Evolutionary conservation across 2,888 invertebrate species (phyloP).

Genomic region (Drosophila atroscutellata): DNA sequence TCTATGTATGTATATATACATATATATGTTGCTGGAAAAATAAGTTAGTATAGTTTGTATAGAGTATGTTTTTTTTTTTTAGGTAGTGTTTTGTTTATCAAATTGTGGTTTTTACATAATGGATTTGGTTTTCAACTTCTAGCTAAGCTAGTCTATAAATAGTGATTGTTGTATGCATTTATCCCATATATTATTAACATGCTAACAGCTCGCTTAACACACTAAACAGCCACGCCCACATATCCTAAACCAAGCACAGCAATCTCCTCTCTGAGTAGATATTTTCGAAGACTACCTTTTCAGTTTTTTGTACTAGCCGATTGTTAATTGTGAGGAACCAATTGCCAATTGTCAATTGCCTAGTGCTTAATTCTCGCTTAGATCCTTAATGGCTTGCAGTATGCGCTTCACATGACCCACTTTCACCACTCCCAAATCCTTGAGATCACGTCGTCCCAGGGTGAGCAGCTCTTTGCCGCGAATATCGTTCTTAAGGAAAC

Average conservation of each 20-base stretch:
- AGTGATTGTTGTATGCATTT: conserved; percentile 79
- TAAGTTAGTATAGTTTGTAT: conserved; percentile 24
- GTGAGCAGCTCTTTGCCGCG: conserved; percentile 95
- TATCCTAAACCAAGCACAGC: conserved; percentile 20
- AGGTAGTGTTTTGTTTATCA: background rate
- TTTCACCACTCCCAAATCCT: conserved; percentile 97
- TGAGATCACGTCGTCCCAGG: conserved; percentile 93
- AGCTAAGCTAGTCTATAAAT: conserved; percentile 76
- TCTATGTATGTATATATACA: background rate
- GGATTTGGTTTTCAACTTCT: conserved; percentile 26
- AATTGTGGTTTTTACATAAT: conserved; percentile 15
- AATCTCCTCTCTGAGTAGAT: conserved; percentile 43
- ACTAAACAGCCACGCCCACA: conserved; percentile 41
- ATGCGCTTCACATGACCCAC: conserved; percentile 98
- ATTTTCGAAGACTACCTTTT: conserved; percentile 51
- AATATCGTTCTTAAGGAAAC: conserved; percentile 95
- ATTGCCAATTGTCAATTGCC: conserved; percentile 22
- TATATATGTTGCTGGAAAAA: conserved; percentile 27
- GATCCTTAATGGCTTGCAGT: conserved; percentile 95
- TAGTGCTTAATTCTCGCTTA: conserved; percentile 84
- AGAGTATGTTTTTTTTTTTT: conserved; percentile 19
- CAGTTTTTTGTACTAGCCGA: conserved; percentile 59
- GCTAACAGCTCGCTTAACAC: conserved; percentile 42
- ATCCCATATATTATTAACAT: conserved; percentile 45
- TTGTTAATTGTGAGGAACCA: conserved; percentile 42